Evolutionary conservation across 2,888 invertebrate genomes (phyloP), one percentile per base, ranked within the genome.

Genomic region (Hoplodrina blanda): DNA sequence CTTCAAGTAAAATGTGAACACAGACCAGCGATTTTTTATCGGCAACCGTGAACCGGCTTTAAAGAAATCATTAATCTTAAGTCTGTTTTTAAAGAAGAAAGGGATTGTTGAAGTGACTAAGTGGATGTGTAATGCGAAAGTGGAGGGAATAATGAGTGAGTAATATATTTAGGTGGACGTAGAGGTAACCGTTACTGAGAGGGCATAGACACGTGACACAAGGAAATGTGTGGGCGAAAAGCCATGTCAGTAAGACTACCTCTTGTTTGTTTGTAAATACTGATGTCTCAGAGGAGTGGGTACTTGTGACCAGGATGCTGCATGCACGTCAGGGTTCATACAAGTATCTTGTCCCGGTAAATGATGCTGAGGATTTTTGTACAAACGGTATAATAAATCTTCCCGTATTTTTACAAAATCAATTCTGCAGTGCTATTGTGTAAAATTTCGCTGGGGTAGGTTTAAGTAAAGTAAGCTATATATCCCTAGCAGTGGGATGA

Each of bases 11-110:
- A 85, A 77, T 73, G 62, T 65, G 62, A 62, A 71, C 68, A 63
- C 78, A 87, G 84, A 84, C 85, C 79, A 61, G 85, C 89, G 81
- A 87, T 84, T 84, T 82, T 82, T 80, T 78, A 67, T 76, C 66
- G 60, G 69, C 67, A 44, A 61, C 62, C 64, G 61, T 72, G 73
- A 73, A 81, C 72, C 81, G 59, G 65, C 81, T 84, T 76, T 63
- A 74, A 80, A 78, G 15, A 7, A 71, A 44, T 72, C 71, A 81
- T 84, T 79, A 73, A 83, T 84, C 83, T 79, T 84, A 10, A 41
- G 63, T 46, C 19, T 80, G 70, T 77, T 59, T 69, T 30, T 33
- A 71, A 72, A 46, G 66, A 71, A 81, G 76, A 81, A 84, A 76
- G 41, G 56, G 13, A 69, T 69, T 69, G 74, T 75, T 69, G 56